phyloP scores from a whole-genome alignment of 1,140 invertebrate genomes.

The Globodera rostochiensis region DNA sequence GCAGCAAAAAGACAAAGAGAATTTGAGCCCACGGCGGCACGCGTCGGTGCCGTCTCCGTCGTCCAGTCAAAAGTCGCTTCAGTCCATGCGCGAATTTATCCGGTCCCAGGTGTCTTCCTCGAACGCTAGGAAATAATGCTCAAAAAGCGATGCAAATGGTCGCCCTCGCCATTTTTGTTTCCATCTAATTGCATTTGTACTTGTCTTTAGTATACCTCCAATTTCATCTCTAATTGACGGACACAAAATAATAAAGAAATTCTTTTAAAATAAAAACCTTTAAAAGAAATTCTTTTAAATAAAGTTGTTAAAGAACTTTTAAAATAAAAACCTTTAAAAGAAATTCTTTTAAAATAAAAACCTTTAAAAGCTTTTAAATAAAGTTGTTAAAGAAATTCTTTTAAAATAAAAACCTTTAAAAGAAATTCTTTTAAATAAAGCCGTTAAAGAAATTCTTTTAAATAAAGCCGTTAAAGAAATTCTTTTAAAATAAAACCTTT shows the following conservation, averaged over 20 bases:
- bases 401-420: not conserved
- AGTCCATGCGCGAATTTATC: slow-evolving; percentile 29
- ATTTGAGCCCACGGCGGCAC: not conserved
- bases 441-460: not conserved
- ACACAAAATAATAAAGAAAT: no score
- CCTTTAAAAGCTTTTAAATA: no score
- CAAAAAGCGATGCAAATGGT: not conserved
- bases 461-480: no score
- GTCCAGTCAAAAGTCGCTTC: slow-evolving; percentile 1
- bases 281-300: no score
- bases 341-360: no score
- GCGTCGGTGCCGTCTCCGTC: slow-evolving; percentile 1
- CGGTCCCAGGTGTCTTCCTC: slow-evolving; percentile 13
- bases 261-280: no score
- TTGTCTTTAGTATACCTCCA: no score
- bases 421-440: not conserved
- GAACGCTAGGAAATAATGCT: not conserved
- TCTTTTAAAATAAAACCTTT: not conserved
- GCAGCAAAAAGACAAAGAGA: slow-evolving; percentile 12
- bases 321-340: no score
- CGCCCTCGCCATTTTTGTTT: not conserved
- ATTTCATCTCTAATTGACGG: no score
- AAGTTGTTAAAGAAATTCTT: no score
- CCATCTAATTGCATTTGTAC: no score
- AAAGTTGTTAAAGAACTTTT: no score